Conservation (phyloP, 92 coral and sea anemone genomes). For the Ricordea florida region DNA sequence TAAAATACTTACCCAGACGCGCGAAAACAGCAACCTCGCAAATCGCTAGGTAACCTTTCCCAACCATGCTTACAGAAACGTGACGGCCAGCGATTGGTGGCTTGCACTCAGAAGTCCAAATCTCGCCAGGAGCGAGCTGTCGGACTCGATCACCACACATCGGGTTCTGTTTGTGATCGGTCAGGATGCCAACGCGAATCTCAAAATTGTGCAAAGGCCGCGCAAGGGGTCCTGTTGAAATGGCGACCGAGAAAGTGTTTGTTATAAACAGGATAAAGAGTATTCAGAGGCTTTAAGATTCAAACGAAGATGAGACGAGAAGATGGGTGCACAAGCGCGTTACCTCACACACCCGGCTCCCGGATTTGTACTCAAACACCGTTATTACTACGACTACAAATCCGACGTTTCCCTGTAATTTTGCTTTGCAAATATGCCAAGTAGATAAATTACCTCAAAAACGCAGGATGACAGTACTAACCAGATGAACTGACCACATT, state of each 20-base stretch:
- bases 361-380: too few relatives aligned
- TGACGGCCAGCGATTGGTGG: conserved; percentile 72
- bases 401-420: too few relatives aligned
- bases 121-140: conserved; percentile 60
- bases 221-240: conserved; percentile 18
- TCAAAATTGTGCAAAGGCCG: conserved; percentile 58
- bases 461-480: background rate
- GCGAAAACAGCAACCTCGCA: conserved; percentile 87
- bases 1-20: conserved; percentile 68
- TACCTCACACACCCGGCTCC: too few relatives aligned
- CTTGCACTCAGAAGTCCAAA: conserved; percentile 80
- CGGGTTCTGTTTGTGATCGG: conserved; percentile 64
- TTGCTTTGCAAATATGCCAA: too few relatives aligned
- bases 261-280: too few relatives aligned
- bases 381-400: too few relatives aligned
- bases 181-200: conserved; percentile 66
- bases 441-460: background rate
- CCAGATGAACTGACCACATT: conserved; percentile 78
- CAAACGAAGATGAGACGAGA: too few relatives aligned
- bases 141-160: conserved; percentile 83
- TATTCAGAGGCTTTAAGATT: too few relatives aligned
- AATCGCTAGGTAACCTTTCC: conserved; percentile 53
- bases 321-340: too few relatives aligned
- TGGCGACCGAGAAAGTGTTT: too few relatives aligned
- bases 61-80: conserved; percentile 73